Percentiles rank a stretch among this genome's conserved stretches.
Evolutionary conservation across 2,113 vertebrate species (phyloP).

Genomic region (Microtus oregoni): DNA sequence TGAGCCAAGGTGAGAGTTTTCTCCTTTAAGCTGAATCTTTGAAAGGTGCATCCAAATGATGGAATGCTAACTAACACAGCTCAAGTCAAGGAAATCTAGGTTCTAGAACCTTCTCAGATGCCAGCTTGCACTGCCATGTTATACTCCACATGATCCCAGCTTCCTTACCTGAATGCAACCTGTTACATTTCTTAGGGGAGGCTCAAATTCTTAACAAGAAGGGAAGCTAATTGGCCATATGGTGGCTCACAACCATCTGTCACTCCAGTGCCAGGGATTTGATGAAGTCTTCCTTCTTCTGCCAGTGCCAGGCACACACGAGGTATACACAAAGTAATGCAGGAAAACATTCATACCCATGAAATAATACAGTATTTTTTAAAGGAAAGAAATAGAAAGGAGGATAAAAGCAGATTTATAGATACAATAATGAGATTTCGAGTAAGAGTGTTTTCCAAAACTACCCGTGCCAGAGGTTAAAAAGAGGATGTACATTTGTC

Average conservation of each 20-base stretch:
- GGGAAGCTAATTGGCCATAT: neutral
- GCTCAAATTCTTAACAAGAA: neutral
- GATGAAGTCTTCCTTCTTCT: neutral
- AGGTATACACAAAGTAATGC: neutral
- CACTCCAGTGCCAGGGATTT: neutral
- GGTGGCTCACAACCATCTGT: neutral
- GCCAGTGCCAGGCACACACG: neutral
- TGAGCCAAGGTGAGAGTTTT: neutral
- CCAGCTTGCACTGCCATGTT: neutral
- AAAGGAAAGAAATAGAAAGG: neutral
- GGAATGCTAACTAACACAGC: neutral
- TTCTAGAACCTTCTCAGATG: constrained; percentile 22
- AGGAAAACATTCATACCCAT: neutral
- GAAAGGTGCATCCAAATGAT: neutral
- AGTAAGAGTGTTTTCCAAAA: neutral
- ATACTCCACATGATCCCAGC: neutral
- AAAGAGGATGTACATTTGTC: neutral
- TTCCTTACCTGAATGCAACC: neutral
- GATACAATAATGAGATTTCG: neutral
- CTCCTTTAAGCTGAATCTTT: neutral
- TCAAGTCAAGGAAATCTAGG: neutral
- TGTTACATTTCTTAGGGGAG: neutral
- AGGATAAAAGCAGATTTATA: neutral
- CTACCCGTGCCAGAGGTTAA: neutral
- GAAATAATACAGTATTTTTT: neutral